Evolutionary conservation across 2,113 vertebrate species (phyloP).

Genomic region (Pedionomus torquatus): DNA sequence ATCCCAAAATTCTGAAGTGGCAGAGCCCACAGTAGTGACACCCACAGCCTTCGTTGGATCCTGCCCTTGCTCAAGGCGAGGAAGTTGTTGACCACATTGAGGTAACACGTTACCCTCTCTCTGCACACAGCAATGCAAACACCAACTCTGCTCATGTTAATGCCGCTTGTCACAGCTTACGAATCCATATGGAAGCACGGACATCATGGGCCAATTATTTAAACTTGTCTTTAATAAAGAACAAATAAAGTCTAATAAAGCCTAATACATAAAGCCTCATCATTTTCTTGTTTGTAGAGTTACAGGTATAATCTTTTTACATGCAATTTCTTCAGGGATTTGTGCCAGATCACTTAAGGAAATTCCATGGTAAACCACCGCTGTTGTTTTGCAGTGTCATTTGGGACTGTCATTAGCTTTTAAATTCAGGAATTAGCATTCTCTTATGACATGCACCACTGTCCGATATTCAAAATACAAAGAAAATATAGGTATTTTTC

Average conservation of each 20-base stretch:
- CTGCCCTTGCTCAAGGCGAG: not conserved
- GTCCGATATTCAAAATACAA: not conserved
- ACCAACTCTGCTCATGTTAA: not conserved
- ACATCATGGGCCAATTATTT: not conserved
- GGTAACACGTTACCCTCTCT: accelerated
- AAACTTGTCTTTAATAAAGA: not conserved
- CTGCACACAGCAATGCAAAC: not conserved
- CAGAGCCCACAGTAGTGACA: not conserved
- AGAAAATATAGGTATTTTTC: not conserved
- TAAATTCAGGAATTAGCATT: not conserved
- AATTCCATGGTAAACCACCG: not conserved
- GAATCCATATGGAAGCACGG: not conserved
- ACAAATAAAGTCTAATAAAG: not conserved
- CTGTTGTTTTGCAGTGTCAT: not conserved
- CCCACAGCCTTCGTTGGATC: not conserved
- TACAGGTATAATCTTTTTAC: not conserved
- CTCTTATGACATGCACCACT: not conserved
- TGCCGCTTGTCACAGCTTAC: not conserved
- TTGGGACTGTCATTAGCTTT: not conserved
- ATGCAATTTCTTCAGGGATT: not conserved
- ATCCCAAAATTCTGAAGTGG: not conserved
- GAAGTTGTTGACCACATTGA: not conserved
- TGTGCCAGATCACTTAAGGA: not conserved
- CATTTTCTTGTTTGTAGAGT: not conserved
- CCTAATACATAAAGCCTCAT: not conserved